phyloP scores from a whole-genome alignment of 2,797 vertebrate genomes.

The Menidia menidia region DNA sequence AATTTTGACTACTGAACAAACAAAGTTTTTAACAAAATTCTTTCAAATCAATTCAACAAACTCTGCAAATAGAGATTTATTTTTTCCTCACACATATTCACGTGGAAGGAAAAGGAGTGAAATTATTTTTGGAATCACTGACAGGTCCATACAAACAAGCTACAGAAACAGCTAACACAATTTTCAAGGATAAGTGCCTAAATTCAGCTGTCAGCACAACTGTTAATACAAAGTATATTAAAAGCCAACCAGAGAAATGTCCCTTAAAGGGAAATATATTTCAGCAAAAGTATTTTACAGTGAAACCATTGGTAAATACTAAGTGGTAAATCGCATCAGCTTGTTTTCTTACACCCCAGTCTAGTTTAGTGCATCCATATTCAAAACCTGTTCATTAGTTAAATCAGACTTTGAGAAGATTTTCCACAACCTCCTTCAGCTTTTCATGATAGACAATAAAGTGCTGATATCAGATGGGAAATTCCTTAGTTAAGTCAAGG shows the following conservation, averaged over 20 bases:
- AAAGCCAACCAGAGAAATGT: too few relatives aligned
- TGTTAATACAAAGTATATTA: too few relatives aligned
- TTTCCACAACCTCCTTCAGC: not conserved
- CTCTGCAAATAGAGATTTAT: not conserved
- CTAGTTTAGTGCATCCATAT: too few relatives aligned
- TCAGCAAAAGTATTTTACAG: too few relatives aligned
- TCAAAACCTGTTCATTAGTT: not conserved
- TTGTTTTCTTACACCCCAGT: too few relatives aligned
- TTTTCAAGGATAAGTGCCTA: too few relatives aligned
- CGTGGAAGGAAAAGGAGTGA: constrained; percentile 1
- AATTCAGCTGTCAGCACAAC: too few relatives aligned
- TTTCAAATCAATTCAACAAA: constrained; percentile 7
- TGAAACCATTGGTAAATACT: too few relatives aligned
- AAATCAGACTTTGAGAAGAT: too few relatives aligned
- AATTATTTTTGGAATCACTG: not conserved
- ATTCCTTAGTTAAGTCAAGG: too few relatives aligned
- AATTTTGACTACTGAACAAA: not conserved
- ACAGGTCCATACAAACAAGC: not conserved
- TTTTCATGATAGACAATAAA: not conserved
- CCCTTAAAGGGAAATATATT: too few relatives aligned
- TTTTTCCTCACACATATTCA: not conserved
- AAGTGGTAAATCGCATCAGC: too few relatives aligned
- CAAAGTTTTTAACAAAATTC: not conserved
- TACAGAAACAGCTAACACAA: not conserved
- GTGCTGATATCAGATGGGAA: not conserved